phyloP scores from a whole-genome alignment of 2,113 vertebrate genomes.

The Hyperoodon ampullatus region DNA sequence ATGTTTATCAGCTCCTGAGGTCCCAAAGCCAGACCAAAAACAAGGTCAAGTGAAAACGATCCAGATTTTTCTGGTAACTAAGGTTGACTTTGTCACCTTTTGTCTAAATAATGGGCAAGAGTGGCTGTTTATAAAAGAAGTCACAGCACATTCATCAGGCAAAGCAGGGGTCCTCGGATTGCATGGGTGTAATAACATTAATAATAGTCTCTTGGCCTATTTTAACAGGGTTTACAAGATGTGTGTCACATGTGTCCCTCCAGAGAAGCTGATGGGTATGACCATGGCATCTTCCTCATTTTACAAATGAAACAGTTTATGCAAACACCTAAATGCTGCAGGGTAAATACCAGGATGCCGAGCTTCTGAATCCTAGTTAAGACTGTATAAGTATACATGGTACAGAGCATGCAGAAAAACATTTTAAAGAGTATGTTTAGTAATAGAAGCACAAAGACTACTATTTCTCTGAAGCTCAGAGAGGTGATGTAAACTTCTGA shows the following conservation, averaged over 20 bases:
- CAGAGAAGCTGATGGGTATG: too few relatives aligned
- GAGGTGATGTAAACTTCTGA: not conserved
- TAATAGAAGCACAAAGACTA: not conserved
- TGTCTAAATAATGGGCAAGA: not conserved
- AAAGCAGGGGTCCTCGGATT: not conserved
- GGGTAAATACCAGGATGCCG: not conserved
- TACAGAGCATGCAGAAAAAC: not conserved
- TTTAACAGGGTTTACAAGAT: not conserved
- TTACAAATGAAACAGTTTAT: not conserved
- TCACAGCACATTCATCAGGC: not conserved
- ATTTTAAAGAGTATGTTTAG: not conserved
- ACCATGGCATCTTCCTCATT: not conserved
- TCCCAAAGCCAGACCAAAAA: not conserved
- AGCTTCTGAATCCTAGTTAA: not conserved
- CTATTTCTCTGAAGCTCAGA: not conserved
- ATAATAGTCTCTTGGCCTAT: not conserved
- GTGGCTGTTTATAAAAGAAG: not conserved
- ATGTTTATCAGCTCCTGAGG: constrained; percentile 1
- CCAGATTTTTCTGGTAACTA: constrained; percentile 18
- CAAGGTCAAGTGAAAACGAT: not conserved
- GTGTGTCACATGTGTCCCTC: not conserved
- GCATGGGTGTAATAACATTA: not conserved
- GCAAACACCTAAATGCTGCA: not conserved
- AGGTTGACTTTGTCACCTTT: not conserved
- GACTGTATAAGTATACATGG: not conserved